phyloP scores from a whole-genome alignment of 1,140 invertebrate species.

The Araneus ventricosus region DNA sequence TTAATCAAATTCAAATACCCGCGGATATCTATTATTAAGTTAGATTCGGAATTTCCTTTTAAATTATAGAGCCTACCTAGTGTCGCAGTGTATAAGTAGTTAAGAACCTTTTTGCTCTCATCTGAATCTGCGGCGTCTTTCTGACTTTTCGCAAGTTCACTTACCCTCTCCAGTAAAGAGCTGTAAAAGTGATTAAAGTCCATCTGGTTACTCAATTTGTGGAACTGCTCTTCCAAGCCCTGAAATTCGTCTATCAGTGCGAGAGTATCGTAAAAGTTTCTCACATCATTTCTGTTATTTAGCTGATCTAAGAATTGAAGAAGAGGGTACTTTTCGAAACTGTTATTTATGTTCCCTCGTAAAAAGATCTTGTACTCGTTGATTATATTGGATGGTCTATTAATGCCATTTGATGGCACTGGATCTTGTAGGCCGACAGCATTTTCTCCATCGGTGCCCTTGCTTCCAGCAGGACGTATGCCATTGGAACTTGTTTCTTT shows the following conservation, averaged over 20 bases:
- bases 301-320: neutral
- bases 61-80: slow-evolving; percentile 3
- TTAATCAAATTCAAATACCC: neutral
- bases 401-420: neutral
- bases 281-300: neutral
- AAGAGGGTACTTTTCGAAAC: neutral
- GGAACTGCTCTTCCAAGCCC: neutral
- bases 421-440: neutral
- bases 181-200: slow-evolving; percentile 23
- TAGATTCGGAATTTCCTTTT: neutral
- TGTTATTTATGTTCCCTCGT: slow-evolving; percentile 4
- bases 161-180: neutral
- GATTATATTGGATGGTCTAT: neutral
- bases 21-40: slow-evolving; percentile 7
- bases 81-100: slow-evolving; percentile 27
- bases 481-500: neutral
- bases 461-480: neutral
- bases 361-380: slow-evolving; percentile 33
- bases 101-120: slow-evolving; percentile 10
- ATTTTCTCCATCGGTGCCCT: neutral
- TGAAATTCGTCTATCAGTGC: slow-evolving; percentile 34
- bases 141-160: neutral
- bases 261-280: neutral
- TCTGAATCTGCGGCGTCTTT: neutral
- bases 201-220: neutral